phyloP scores from a whole-genome alignment of 2,113 vertebrate genomes.

The Pseudolaguvia tuberculata region DNA sequence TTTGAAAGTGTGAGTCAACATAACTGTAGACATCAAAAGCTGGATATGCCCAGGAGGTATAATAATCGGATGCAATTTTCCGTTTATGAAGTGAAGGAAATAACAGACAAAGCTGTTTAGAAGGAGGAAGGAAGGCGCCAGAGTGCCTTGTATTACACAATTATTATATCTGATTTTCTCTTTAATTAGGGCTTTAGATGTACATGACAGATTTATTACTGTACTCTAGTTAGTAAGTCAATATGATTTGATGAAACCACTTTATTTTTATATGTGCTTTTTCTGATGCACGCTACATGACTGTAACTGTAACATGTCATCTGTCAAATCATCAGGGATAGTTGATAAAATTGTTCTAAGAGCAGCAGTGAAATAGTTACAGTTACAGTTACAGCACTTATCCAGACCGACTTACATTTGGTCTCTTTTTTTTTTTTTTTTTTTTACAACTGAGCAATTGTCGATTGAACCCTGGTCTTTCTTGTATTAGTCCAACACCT shows the following conservation, averaged over 20 bases:
- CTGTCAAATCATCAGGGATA: not conserved
- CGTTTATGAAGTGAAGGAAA: conserved; percentile 13
- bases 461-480: no score
- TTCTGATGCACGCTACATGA: not conserved
- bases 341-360: conserved; percentile 7
- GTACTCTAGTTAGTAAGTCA: conserved; percentile 1
- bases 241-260: not conserved
- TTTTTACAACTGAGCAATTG: no score
- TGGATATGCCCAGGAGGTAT: conserved; percentile 10
- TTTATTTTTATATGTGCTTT: not conserved
- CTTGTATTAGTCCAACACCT: no score
- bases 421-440: no score
- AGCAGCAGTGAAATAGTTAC: not conserved
- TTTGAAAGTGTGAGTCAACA: conserved; percentile 15
- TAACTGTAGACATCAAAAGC: conserved; percentile 6
- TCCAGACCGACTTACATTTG: no score
- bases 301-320: no score
- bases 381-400: no score
- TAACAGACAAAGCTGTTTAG: conserved; percentile 9
- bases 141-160: conserved; percentile 1
- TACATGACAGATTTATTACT: not conserved
- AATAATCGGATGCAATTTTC: conserved; percentile 18
- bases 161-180: not conserved
- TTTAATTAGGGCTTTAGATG: not conserved
- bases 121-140: not conserved